Evolutionary conservation across 2,113 vertebrate species (phyloP).

Genomic region (Murina feae): DNA sequence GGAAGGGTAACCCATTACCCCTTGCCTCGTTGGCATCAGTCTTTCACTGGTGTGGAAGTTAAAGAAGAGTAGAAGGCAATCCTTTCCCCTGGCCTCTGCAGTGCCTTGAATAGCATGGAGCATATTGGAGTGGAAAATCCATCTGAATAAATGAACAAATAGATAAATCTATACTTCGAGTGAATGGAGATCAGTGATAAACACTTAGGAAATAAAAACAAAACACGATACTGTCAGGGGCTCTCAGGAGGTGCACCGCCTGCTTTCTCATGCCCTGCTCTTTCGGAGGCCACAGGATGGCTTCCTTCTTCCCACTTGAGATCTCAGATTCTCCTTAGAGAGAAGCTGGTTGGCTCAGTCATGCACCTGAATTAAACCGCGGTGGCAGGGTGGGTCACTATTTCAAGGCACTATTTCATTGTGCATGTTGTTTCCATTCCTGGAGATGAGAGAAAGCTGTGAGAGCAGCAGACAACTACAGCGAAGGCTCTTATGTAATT

Average conservation of each 20-base stretch:
- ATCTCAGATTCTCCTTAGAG: not conserved
- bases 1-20: not conserved
- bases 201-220: not conserved
- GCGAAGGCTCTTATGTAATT: not conserved
- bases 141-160: not conserved
- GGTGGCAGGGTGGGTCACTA: not conserved
- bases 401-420: no score
- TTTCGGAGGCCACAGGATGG: not conserved
- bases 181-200: not conserved
- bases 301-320: not conserved
- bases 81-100: not conserved
- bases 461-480: not conserved
- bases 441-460: not conserved
- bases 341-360: not conserved
- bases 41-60: not conserved
- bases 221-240: not conserved
- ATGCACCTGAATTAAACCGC: fast-evolving
- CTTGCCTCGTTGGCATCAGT: not conserved
- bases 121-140: not conserved
- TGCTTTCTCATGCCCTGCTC: not conserved
- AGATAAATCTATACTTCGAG: not conserved
- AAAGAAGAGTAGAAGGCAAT: not conserved
- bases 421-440: not conserved
- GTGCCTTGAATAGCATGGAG: not conserved
- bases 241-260: fast-evolving